Base-by-base conservation (phyloP, 2,888 invertebrate genomes). In the Gisinianus flammeolus region DNA sequence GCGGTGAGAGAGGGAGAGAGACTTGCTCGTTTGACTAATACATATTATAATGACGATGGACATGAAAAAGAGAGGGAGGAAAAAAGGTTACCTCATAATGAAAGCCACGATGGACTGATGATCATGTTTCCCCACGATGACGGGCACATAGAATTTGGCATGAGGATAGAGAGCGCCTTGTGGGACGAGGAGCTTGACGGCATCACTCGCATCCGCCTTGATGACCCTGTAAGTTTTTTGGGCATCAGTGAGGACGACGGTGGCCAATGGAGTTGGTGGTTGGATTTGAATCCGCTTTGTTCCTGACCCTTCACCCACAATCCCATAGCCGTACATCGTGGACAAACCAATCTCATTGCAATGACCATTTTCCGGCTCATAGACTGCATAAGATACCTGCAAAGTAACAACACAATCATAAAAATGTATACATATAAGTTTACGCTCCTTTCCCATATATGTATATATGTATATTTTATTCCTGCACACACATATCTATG, bases 81-180 rank as follows among this genome's bases (percentile, higher is more conserved):
- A n/a, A n/a, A n/a, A n/a, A n/a, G n/a, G n/a, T n/a, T n/a, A 95
- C 96, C 93, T 93, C 85, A 97, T 92, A 80, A 94, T 93, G 86
- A 97, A 93, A 64, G 93, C 93, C 78, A 94, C 92, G 81, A 94
- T 91, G 68, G 91, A 85, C 67, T 84, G 83, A 77, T 83, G 85
- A 79, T 91, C 90, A 90, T 28, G 90, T 77, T 93, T 91, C 81
- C 92, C 91, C 79, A 97, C 90, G 85, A 95, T 95, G 35, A 96
- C 95, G 0, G 97, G 96, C 30, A 97, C 91, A 87, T 97, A 95
- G 85, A 97, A 90, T 85, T 94, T 92, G 44, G 96, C 94, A 86
- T 94, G 92, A 2, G 97, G 96, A 88, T 95, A 96, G 22, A 97
- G 89, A 0, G 95, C 93, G 72, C 93, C 93, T 86, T 95, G 93